Base-by-base conservation (phyloP, 2,113 vertebrate species). In the Fregata magnificens region DNA sequence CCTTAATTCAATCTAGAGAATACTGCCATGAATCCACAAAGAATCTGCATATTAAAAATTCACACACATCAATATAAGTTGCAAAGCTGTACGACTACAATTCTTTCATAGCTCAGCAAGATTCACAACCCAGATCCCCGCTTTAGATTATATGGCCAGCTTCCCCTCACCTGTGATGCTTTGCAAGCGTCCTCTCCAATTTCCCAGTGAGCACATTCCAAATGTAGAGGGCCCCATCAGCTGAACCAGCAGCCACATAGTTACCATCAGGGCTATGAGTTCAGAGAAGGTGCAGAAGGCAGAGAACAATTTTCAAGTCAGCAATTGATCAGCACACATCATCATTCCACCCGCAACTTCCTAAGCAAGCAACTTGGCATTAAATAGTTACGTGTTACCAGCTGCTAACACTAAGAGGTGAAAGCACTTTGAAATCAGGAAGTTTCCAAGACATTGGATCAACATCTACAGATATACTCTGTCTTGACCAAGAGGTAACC, bases 191-290 rank as follows among this genome's bases (percentile, higher is more conserved):
- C 50, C 97, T 98, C 82, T 99, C 99, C 95, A 99, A 95, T 31
- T 99, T 99, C 69, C 99, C 99, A 0, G 99, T 99, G 50, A 99
- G 97, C 71, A 99, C 99, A 26, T 98, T 99, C 99, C 99, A 99
- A 34, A 99, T 38, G 71, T 99, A 99, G 24, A 99, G 98, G 18
- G 98, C 97, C 7, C 99, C 99, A 10, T 99, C 99, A 12, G 99
- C 99, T 13, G 99, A 99, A 18, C 99, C 99, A 29, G 99, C 99
- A 4, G 98, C 98, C 62, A 99, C 98, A 2, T 99, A 99, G 88
- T 97, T 98, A 50, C 99, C 99, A 0, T 99, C 99, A 69, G 99
- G 99, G 84, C 99, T 99, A 87, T 3, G 17, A 93, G 74, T 91
- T 45, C 88, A 95, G 21, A 87, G 17, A 47, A 81, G 50, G 56